phyloP scores from a whole-genome alignment of 2,797 vertebrate species.

The Pangasius macronema region DNA sequence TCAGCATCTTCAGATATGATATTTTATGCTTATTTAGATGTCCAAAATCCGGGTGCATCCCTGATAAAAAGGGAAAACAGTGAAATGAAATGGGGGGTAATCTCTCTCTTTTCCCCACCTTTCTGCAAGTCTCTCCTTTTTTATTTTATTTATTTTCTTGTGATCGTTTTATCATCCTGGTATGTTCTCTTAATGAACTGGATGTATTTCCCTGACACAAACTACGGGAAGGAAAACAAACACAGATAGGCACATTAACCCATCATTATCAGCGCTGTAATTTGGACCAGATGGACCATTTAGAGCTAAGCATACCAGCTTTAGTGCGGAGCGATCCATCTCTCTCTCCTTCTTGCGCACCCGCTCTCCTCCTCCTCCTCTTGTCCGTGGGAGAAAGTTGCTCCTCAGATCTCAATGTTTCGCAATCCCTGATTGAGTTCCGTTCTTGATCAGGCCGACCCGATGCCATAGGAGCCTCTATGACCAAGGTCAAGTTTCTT shows the following conservation, averaged over 20 bases:
- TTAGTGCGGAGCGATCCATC: conserved; percentile 71
- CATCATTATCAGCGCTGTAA: conserved; percentile 86
- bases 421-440: conserved; percentile 15
- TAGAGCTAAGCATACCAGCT: conserved; percentile 83
- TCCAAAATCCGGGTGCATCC: neutral
- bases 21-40: neutral
- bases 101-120: conserved; percentile 2
- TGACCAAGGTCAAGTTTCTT: conserved; percentile 15
- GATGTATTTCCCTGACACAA: conserved; percentile 79
- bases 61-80: neutral
- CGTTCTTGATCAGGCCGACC: neutral
- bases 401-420: neutral
- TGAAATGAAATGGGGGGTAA: neutral
- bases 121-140: conserved; percentile 10
- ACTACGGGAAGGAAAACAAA: conserved; percentile 77
- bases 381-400: conserved; percentile 53
- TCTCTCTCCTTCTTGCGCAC: conserved; percentile 53
- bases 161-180: conserved; percentile 59
- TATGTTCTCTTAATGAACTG: conserved; percentile 79
- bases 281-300: conserved; percentile 85
- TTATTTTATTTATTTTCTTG: conserved; percentile 16
- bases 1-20: too few relatives aligned
- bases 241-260: conserved; percentile 83
- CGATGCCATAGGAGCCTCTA: neutral
- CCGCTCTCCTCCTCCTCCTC: conserved; percentile 24